These are phyloP conservation scores for Cygnus buccinator DNA, from an alignment of 2,113 vertebrate species.

Conservation along the genomic window DNA sequence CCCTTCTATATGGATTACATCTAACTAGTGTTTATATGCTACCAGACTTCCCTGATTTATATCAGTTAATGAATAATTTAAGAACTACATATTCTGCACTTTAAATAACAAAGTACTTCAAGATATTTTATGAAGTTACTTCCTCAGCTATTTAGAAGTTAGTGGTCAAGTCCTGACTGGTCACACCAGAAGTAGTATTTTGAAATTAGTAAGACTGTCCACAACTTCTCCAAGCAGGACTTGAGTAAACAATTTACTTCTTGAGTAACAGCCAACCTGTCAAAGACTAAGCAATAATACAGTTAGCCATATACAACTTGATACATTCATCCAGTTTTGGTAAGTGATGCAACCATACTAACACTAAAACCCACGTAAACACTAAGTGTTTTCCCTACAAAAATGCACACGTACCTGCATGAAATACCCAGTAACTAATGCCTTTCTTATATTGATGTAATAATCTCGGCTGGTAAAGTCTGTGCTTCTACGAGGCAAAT, in stretches of 20 bases:
- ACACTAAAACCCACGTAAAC: not conserved
- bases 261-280: not conserved
- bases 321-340: not conserved
- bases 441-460: conserved; percentile 98
- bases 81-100: not conserved
- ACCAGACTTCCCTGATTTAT: not conserved
- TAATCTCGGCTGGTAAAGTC: conserved; percentile 99
- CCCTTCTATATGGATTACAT: not conserved
- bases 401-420: conserved; percentile 88
- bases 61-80: not conserved
- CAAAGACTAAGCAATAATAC: not conserved
- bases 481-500: conserved; percentile 96
- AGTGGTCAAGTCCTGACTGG: not conserved
- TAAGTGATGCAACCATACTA: not conserved
- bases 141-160: not conserved
- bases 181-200: not conserved
- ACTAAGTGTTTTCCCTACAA: not conserved
- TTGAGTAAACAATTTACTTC: not conserved
- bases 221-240: not conserved
- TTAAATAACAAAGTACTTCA: not conserved
- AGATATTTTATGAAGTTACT: not conserved
- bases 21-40: not conserved
- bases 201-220: not conserved
- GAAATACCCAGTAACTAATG: conserved; percentile 98
- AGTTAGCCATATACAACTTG: not conserved